These are phyloP conservation scores for Scaptomyza caliginosa DNA, from an alignment of 2,888 invertebrate species.

Conservation along the genomic window DNA sequence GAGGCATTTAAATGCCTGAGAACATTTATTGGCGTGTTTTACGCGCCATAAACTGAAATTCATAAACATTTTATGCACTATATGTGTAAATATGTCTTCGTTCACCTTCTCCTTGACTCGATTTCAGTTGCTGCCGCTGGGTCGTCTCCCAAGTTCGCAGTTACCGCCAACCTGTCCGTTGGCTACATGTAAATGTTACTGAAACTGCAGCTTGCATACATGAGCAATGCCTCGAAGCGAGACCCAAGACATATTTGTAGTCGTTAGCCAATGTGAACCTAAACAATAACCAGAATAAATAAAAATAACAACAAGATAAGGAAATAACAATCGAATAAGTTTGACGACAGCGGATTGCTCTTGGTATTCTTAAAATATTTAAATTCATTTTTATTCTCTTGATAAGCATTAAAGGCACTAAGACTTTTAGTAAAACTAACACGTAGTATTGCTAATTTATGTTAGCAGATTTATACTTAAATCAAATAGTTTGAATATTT, in stretches of 20 bases:
- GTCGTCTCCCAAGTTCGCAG: background rate
- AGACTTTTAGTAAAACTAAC: too few species aligned
- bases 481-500: too few species aligned
- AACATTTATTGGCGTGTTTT: slow-evolving; percentile 81
- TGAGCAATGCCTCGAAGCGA: slow-evolving; percentile 19
- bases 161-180: background rate
- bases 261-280: slow-evolving; percentile 30
- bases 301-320: background rate
- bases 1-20: slow-evolving; percentile 72
- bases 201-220: slow-evolving; percentile 47
- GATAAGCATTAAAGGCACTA: too few species aligned
- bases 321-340: background rate
- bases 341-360: slow-evolving; percentile 20
- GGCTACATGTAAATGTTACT: slow-evolving; percentile 27
- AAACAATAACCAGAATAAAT: slow-evolving; percentile 15
- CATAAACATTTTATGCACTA: slow-evolving; percentile 80
- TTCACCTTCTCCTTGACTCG: background rate
- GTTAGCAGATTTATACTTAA: too few species aligned
- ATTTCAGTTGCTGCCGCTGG: background rate
- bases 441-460: too few species aligned
- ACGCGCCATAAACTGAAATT: slow-evolving; percentile 81
- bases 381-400: too few species aligned
- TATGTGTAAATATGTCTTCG: slow-evolving; percentile 74
- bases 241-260: slow-evolving; percentile 48
- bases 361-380: slow-evolving; percentile 7